Evolutionary conservation across 2,888 invertebrate genomes (phyloP), one percentile per base, ranked within the genome.

Genomic region (Acanthosepion pharaonis): DNA sequence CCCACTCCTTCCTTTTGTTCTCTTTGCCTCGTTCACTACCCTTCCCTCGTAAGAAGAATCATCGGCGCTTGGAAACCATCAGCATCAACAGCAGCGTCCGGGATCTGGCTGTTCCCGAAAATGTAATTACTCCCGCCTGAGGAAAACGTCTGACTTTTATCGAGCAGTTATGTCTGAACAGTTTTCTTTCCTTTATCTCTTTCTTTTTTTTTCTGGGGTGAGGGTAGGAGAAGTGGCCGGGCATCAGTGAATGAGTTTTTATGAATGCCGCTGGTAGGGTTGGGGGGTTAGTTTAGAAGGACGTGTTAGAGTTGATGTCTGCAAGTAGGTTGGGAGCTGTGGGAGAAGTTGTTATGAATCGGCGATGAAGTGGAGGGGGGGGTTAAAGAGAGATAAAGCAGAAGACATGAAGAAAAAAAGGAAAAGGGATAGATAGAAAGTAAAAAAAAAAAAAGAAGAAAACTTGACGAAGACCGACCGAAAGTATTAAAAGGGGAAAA

Each of bases 41-140:
- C 33, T 8, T 51, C 28, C 8, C 18, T n/a, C 18, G 11, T 94
- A 25, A 8, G 6, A 33, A 33, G 33, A 18, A 33, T n/a, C n/a
- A 33, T n/a, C 78, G 78, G 15, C 18, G 9, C 78, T 78, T 33
- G 78, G 78, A 78, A 78, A 33, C n/a, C 78, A 23, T 78, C 78
- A 78, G 78, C 78, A 78, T 78, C 78, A 78, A 18, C 78, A 78
- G 78, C 78, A 78, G 78, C 78, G 18, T 78, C 78, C 78, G 78
- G 78, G 78, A 23, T 78, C 15, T 78, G 78, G 78, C 78, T 78
- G 78, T 78, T 78, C n/a, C n/a, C n/a, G 78, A 78, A 33, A 33
- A 11, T 48, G 64, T 93, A 64, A 64, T 94, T 53, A 33, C 91
- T 94, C 92, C 93, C 55, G 55, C n/a, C 92, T 33, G 92, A 42